Evolutionary conservation across 2,113 vertebrate species (phyloP).

Genomic region (Chloebia gouldiae): DNA sequence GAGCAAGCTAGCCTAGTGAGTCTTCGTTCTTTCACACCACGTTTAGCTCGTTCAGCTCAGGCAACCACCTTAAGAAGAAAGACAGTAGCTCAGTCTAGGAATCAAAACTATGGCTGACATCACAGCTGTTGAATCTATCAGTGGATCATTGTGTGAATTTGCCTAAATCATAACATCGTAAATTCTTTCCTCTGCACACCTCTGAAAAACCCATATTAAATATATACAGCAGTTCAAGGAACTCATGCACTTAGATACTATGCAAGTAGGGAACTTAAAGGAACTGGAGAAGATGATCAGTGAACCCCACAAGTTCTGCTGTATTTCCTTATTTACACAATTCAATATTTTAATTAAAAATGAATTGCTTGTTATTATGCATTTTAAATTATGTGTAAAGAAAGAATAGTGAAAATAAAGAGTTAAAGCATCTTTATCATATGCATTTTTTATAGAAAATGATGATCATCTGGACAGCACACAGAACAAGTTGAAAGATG

Average conservation of each 20-base stretch:
- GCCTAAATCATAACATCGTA: neutral
- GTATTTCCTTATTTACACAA: neutral
- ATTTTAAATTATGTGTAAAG: neutral
- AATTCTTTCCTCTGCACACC: neutral
- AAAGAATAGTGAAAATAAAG: neutral
- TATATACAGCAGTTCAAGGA: neutral
- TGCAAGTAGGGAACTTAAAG: neutral
- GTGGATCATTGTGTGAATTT: neutral
- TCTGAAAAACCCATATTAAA: neutral
- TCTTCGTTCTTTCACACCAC: neutral
- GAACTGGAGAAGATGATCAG: neutral
- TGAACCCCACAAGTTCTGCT: neutral
- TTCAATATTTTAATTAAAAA: neutral
- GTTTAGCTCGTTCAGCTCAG: neutral
- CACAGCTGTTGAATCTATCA: neutral
- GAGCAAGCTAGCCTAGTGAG: neutral
- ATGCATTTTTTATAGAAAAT: constrained; percentile 75
- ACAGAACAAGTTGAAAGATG: constrained; percentile 81
- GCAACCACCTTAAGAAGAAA: neutral
- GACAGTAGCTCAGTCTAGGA: neutral
- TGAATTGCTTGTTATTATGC: neutral
- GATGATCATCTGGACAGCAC: constrained; percentile 74
- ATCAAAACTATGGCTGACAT: neutral
- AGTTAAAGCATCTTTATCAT: neutral
- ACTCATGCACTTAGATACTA: neutral